Evolutionary conservation across 1,140 invertebrate genomes (phyloP).

Genomic region (Temnothorax curvispinosus): DNA sequence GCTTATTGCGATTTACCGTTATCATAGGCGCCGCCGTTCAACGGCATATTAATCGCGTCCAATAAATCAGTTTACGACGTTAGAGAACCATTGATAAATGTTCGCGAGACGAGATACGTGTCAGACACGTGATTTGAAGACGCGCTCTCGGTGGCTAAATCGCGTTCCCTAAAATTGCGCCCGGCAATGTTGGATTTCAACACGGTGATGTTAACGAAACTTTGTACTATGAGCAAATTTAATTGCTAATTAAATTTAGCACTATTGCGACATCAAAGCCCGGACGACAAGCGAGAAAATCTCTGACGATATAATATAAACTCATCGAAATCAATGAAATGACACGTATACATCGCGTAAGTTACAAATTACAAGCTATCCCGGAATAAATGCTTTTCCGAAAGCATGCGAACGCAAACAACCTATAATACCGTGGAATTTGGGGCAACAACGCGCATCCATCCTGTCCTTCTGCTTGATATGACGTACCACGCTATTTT

Average conservation of each 20-base stretch:
- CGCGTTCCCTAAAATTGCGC: neutral
- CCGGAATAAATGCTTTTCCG: neutral
- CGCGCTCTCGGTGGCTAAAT: neutral
- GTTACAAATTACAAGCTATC: neutral
- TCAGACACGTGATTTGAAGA: conserved; percentile 14
- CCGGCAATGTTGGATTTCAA: neutral
- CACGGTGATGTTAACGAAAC: neutral
- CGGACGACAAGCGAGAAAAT: neutral
- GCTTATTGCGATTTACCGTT: conserved; percentile 39
- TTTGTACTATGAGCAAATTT: neutral
- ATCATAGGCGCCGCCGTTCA: conserved; percentile 16
- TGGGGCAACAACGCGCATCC: conserved; percentile 62
- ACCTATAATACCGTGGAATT: conserved; percentile 61
- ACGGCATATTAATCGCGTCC: conserved; percentile 35
- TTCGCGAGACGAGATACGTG: neutral
- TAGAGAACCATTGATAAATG: conserved; percentile 39
- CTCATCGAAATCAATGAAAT: neutral
- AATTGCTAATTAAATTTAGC: neutral
- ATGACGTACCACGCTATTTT: conserved; percentile 70
- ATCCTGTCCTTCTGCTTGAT: conserved; percentile 41
- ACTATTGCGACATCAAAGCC: neutral
- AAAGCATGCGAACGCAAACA: conserved; percentile 25
- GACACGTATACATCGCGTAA: neutral
- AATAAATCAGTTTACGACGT: conserved; percentile 56
- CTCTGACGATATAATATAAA: neutral